Evolutionary conservation across 2,113 vertebrate species (phyloP), one percentile per base, ranked within the genome.

Genomic region (Nannospalax galili): DNA sequence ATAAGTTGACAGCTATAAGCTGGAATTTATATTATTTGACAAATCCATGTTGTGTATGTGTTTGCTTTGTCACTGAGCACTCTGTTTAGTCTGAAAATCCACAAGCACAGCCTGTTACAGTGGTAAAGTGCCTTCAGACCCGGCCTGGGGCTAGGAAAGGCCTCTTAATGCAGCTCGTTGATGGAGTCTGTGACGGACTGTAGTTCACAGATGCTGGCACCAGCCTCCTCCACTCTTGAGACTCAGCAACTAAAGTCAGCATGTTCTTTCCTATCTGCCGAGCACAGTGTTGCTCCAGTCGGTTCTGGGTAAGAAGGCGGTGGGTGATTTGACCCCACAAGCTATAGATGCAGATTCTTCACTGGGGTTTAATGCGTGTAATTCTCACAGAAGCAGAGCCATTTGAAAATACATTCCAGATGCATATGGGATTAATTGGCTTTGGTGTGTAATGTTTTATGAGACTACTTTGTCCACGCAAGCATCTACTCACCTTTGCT

Each of bases 1-100:
- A 12, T 60, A 65, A 60, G 58, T 52, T 30, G 40, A 52, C 52
- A 58, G 60, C 90, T 84, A 7, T 82, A 48, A 37, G 79, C 56
- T 79, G 58, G 35, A 28, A 15, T 69, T 86, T 86, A 30, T 9
- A 60, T 35, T 24, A 42, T 37, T 65, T 74, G 78, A 32, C 60
- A 45, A 16, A 22, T 42, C 48, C 30, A 0, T 77, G 65, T 42
- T 79, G n/a, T 28, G 28, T 45, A 20, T n/a, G 37, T 80, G 64
- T 82, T 69, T 60, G 79, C 48, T 91, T 70, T 79, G 70, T 24
- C 64, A 15, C 10, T 3, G 52, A 45, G 60, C 10, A 28, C n/a
- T 56, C 60, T 96, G 93, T 92, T 96, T 81, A 93, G 84, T 96
- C 97, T 95, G 92, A 42, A 67, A 84, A 56, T 42, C 67, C 62